phyloP scores from a whole-genome alignment of 1,140 invertebrate genomes.

The Thalassaphorura encarpata region DNA sequence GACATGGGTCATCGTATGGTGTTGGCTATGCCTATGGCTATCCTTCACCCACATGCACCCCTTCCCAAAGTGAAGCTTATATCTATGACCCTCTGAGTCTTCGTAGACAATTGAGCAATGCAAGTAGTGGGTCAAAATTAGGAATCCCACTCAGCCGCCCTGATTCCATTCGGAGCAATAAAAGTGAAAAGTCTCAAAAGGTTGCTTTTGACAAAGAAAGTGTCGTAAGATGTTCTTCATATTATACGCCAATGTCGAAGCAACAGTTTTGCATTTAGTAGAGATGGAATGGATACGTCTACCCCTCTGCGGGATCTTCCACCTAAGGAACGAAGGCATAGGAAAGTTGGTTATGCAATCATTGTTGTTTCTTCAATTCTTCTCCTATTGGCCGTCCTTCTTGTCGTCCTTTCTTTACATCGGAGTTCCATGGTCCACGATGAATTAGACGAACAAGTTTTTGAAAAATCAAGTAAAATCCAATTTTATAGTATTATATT shows the following conservation, averaged over 20 bases:
- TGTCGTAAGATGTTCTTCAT: neutral
- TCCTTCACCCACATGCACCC: neutral
- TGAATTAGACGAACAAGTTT: too few species aligned
- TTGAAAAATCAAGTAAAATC: too few species aligned
- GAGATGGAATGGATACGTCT: neutral
- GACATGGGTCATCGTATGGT: too few species aligned
- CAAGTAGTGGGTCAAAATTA: neutral
- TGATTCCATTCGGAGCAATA: neutral
- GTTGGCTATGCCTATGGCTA: too few species aligned
- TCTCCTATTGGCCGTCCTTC: conserved; percentile 21
- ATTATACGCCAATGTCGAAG: conserved; percentile 12
- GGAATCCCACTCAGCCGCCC: neutral
- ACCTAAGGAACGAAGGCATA: conserved; percentile 23
- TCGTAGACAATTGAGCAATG: neutral
- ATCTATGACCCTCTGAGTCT: neutral
- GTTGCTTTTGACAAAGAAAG: neutral
- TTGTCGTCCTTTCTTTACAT: conserved; percentile 24
- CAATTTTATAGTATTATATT: too few species aligned
- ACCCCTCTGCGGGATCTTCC: conserved; percentile 24
- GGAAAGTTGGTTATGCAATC: conserved; percentile 27
- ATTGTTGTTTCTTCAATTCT: conserved; percentile 20
- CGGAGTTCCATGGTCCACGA: too few species aligned
- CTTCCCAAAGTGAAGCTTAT: neutral
- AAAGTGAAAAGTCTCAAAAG: neutral
- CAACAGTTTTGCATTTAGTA: conserved; percentile 19